Evolutionary conservation across 2,888 invertebrate genomes (phyloP).

Genomic region (Baronia brevicornis): DNA sequence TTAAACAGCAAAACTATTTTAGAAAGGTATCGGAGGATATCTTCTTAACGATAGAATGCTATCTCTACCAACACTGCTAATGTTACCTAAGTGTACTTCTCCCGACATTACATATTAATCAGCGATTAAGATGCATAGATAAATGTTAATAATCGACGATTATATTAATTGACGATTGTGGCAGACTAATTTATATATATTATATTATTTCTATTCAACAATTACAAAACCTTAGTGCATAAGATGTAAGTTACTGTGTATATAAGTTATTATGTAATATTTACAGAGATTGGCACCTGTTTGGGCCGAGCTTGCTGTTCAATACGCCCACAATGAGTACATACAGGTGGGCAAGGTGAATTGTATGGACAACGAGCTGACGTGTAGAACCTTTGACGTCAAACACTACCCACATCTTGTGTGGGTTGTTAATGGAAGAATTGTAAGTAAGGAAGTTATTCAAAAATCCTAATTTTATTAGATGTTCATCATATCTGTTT

Average conservation of each 20-base stretch:
- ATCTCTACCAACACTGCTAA: too few relatives aligned
- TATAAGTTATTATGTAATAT: constrained; percentile 8
- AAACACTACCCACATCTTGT: constrained; percentile 91
- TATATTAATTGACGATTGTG: too few relatives aligned
- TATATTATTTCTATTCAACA: too few relatives aligned
- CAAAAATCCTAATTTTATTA: not conserved
- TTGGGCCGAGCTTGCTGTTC: constrained; percentile 88
- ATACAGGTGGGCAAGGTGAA: constrained; percentile 89
- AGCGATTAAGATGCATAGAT: too few relatives aligned
- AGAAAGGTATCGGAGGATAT: too few relatives aligned
- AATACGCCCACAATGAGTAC: constrained; percentile 78
- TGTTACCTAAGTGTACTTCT: too few relatives aligned
- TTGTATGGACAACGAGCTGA: constrained; percentile 83
- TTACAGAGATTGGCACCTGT: constrained; percentile 84
- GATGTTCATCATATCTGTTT: constrained; percentile 3
- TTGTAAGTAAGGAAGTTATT: constrained; percentile 61
- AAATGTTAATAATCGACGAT: too few relatives aligned
- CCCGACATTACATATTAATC: too few relatives aligned
- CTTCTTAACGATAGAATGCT: too few relatives aligned
- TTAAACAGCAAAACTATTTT: too few relatives aligned
- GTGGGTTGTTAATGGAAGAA: constrained; percentile 92
- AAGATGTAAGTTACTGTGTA: not conserved
- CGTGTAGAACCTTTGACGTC: constrained; percentile 87
- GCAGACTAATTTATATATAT: too few relatives aligned
- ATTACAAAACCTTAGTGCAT: too few relatives aligned